Conservation (phyloP, 1,140 invertebrate species). For the Parapsyche elsis region DNA sequence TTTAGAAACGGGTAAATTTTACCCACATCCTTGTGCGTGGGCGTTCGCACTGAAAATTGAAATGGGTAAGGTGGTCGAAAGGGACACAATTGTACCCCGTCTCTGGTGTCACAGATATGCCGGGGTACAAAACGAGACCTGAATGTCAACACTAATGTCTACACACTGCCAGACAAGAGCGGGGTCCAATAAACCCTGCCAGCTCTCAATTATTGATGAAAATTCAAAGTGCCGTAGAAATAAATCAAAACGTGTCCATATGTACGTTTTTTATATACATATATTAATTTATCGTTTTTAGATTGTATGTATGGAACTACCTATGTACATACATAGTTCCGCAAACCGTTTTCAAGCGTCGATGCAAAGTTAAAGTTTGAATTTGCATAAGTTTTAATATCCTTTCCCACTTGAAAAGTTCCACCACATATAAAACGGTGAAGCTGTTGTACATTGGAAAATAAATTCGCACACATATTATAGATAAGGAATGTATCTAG, state of each 20-base stretch:
- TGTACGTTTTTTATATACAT: neutral
- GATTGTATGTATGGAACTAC: no score
- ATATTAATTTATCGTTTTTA: conserved; percentile 22
- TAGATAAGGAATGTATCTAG: no score
- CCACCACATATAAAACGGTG: conserved; percentile 49
- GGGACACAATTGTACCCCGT: neutral
- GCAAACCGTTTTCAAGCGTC: conserved; percentile 38
- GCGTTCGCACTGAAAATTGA: neutral
- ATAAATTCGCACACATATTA: neutral
- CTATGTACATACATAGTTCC: no score
- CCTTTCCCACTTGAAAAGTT: conserved; percentile 54
- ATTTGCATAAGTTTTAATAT: conserved; percentile 56
- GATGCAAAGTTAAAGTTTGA: conserved; percentile 50
- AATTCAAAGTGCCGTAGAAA: no score
- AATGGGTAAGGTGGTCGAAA: conserved; percentile 28
- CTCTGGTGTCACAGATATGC: conserved; percentile 7
- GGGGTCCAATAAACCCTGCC: neutral
- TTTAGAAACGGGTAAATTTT: conserved; percentile 19
- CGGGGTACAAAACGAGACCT: conserved; percentile 17
- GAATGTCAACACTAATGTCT: conserved; percentile 35
- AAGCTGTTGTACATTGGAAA: conserved; percentile 22
- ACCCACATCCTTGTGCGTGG: neutral
- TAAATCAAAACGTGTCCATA: neutral
- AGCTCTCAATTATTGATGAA: conserved; percentile 31
- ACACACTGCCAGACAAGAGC: conserved; percentile 2